Evolutionary conservation across 2,888 invertebrate genomes (phyloP).

Genomic region (Polydesmus complanatus): DNA sequence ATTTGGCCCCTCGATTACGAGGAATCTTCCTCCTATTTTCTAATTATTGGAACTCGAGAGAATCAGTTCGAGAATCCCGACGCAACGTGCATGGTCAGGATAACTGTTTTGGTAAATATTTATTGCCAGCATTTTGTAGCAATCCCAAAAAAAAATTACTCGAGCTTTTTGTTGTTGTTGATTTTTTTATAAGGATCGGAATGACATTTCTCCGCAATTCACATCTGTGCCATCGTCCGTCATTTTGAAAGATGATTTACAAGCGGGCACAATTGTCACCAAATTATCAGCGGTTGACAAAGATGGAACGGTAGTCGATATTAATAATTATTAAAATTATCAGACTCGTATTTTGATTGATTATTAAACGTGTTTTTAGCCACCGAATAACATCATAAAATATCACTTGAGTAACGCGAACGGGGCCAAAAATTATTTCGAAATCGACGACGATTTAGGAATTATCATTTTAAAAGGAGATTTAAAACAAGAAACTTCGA

Average conservation of each 20-base stretch:
- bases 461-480: slow-evolving; percentile 66
- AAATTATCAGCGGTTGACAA: slow-evolving; percentile 65
- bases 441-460: slow-evolving; percentile 71
- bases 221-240: slow-evolving; percentile 67
- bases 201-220: slow-evolving; percentile 77
- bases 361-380: slow-evolving; percentile 15
- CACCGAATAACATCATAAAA: slow-evolving; percentile 24
- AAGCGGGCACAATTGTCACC: slow-evolving; percentile 65
- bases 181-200: slow-evolving; percentile 51
- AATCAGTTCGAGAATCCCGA: slow-evolving; percentile 54
- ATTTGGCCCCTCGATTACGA: slow-evolving; percentile 64
- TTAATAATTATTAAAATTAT: background rate
- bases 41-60: slow-evolving; percentile 69
- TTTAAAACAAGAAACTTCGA: slow-evolving; percentile 59
- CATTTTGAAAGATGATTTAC: slow-evolving; percentile 65
- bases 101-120: slow-evolving; percentile 45
- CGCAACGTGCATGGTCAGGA: slow-evolving; percentile 56
- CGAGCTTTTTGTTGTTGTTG: slow-evolving; percentile 18
- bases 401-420: slow-evolving; percentile 71
- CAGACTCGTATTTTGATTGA: slow-evolving; percentile 4
- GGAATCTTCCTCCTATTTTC: slow-evolving; percentile 51
- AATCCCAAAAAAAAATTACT: slow-evolving; percentile 5
- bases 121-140: background rate
- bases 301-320: slow-evolving; percentile 59
- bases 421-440: slow-evolving; percentile 70